Percentiles rank a stretch among this genome's conserved stretches.
These are phyloP conservation scores for Apamea monoglypha DNA, from an alignment of 2,888 invertebrate species.

Conservation along the genomic window DNA sequence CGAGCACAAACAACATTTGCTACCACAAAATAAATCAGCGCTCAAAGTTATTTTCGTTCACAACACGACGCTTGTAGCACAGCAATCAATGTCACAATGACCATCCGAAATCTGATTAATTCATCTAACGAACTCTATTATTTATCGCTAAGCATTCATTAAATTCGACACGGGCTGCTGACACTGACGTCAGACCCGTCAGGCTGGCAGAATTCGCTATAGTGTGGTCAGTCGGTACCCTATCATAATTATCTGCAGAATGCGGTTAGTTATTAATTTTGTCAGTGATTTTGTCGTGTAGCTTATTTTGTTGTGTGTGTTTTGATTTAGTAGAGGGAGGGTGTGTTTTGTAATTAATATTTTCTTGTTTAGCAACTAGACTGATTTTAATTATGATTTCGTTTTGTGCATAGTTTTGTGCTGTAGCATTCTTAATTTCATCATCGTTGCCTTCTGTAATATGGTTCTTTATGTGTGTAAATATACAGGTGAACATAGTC, in stretches of 20 bases:
- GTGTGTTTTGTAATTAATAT: slow-evolving; percentile 27
- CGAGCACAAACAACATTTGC: slow-evolving; percentile 43
- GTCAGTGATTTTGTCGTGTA: slow-evolving; percentile 39
- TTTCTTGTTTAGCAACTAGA: background rate
- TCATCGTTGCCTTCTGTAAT: background rate
- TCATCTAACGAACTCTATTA: slow-evolving; percentile 82
- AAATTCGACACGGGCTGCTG: slow-evolving; percentile 75
- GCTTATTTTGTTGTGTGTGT: slow-evolving; percentile 19
- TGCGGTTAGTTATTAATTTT: slow-evolving; percentile 61
- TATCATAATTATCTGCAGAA: slow-evolving; percentile 64
- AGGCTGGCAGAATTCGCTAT: slow-evolving; percentile 49
- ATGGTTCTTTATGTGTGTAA: background rate
- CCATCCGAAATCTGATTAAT: slow-evolving; percentile 77
- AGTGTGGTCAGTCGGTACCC: slow-evolving; percentile 59
- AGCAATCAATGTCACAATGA: slow-evolving; percentile 75
- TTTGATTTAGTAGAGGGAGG: slow-evolving; percentile 8
- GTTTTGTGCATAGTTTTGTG: background rate
- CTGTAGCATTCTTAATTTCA: background rate
- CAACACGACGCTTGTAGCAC: slow-evolving; percentile 62
- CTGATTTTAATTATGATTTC: slow-evolving; percentile 18
- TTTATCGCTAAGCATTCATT: slow-evolving; percentile 81
- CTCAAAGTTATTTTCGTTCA: slow-evolving; percentile 61
- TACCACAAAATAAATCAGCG: slow-evolving; percentile 58
- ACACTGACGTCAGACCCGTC: slow-evolving; percentile 59
- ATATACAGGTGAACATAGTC: background rate